These are phyloP conservation scores for Malurus melanocephalus DNA, from an alignment of 2,113 vertebrate genomes.

Conservation along the genomic window DNA sequence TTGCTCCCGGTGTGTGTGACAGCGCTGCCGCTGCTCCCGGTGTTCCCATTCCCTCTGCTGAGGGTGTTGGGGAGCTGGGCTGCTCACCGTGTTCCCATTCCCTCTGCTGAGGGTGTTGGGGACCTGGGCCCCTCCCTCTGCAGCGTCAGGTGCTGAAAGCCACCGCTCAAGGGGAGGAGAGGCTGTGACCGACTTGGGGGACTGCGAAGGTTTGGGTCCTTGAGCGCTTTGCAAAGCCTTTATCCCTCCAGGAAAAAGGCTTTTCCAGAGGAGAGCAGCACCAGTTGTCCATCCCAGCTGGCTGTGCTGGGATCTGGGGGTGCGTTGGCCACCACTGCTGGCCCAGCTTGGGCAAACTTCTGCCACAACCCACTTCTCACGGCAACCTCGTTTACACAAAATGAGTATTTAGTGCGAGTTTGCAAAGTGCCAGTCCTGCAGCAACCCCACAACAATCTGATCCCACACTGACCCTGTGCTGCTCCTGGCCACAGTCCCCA, in stretches of 20 bases:
- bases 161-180: rapidly evolving
- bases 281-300: not conserved
- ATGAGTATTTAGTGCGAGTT: rapidly evolving
- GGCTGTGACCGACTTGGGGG: rapidly evolving
- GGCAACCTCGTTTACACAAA: not conserved
- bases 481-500: not conserved
- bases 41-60: not conserved
- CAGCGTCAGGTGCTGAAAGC: not conserved
- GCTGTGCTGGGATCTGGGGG: not conserved
- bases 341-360: not conserved
- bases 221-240: not conserved
- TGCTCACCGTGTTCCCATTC: rapidly evolving
- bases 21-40: rapidly evolving
- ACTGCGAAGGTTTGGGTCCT: not conserved
- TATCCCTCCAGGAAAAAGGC: not conserved
- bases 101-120: not conserved
- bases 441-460: rapidly evolving
- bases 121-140: not conserved
- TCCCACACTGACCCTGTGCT: rapidly evolving
- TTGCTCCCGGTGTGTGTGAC: rapidly evolving
- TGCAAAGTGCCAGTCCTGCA: rapidly evolving
- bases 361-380: not conserved
- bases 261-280: not conserved
- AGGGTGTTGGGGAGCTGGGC: not conserved
- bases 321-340: rapidly evolving